Evolutionary conservation across 2,888 invertebrate genomes (phyloP).

Genomic region (Orchesella flavescens): DNA sequence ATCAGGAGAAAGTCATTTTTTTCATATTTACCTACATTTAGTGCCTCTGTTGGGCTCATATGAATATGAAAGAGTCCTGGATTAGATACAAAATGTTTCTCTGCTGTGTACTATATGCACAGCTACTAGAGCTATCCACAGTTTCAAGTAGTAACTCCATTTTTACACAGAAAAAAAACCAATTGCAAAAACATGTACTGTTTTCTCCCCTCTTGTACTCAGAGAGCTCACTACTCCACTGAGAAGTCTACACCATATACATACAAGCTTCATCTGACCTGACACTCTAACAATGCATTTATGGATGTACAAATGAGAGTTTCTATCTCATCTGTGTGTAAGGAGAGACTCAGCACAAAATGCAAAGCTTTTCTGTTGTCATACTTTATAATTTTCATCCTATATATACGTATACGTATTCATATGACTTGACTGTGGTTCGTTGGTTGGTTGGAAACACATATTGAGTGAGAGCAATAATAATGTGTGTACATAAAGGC

Average conservation of each 20-base stretch:
- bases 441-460: conserved; percentile 13
- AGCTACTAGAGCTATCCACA: too few species aligned
- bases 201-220: background rate
- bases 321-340: conserved; percentile 17
- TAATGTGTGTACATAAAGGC: background rate
- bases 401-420: background rate
- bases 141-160: background rate
- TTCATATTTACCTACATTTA: too few species aligned
- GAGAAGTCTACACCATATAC: background rate
- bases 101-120: too few species aligned
- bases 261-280: conserved; percentile 6
- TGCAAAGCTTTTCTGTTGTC: conserved; percentile 10
- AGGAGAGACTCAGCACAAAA: background rate
- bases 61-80: too few species aligned
- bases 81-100: too few species aligned
- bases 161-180: background rate
- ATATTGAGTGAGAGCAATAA: conserved; percentile 9
- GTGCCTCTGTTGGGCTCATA: too few species aligned
- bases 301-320: background rate
- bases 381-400: conserved; percentile 18
- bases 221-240: conserved; percentile 6
- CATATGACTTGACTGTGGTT: conserved; percentile 2
- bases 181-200: conserved; percentile 10
- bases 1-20: too few species aligned
- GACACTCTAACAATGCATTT: conserved; percentile 4